These are phyloP conservation scores for Peromyscus leucopus DNA, from an alignment of 2,113 vertebrate genomes.

Conservation along the genomic window DNA sequence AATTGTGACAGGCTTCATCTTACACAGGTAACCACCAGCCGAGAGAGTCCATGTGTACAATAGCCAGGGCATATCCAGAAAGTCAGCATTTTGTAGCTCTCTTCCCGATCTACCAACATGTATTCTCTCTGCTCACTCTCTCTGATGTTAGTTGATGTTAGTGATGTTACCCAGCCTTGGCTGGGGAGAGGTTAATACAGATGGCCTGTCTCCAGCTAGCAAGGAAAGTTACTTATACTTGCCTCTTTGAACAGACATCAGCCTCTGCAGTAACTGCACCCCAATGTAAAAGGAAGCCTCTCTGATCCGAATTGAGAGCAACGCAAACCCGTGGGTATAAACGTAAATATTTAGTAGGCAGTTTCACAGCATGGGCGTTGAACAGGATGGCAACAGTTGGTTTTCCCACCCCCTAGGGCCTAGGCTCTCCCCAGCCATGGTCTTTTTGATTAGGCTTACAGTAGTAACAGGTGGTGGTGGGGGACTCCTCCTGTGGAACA, in stretches of 20 bases:
- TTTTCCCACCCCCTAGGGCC: neutral
- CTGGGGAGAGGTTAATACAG: neutral
- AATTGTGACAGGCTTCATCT: neutral
- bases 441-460: neutral
- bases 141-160: too few species aligned
- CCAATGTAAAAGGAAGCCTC: neutral
- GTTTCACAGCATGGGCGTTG: neutral
- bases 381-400: neutral
- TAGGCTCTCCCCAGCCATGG: neutral
- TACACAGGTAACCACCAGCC: neutral
- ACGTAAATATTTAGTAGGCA: neutral
- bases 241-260: neutral
- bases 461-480: too few species aligned
- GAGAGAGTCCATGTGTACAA: neutral
- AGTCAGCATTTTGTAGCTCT: neutral
- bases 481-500: neutral
- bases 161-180: neutral
- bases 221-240: neutral
- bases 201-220: neutral
- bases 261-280: neutral
- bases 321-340: neutral
- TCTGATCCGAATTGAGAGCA: neutral
- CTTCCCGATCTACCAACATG: neutral
- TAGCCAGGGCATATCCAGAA: too few species aligned
- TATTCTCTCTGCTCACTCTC: neutral